These are phyloP conservation scores for Ashinkailepas kermadecensis DNA, from an alignment of 2,888 invertebrate species.

Conservation along the genomic window DNA sequence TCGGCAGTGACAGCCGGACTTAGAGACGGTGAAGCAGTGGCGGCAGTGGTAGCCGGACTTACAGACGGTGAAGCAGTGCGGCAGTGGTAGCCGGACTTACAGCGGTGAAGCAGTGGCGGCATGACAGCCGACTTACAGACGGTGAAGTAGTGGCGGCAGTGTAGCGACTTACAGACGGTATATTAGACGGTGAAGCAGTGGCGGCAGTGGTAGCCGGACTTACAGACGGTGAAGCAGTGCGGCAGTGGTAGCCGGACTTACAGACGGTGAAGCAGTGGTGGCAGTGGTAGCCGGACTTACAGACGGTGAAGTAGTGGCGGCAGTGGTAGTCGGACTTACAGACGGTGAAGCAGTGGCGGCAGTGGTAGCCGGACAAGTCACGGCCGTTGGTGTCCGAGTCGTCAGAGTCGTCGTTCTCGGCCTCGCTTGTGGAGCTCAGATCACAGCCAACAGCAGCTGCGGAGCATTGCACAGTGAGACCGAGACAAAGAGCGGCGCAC, in stretches of 20 bases:
- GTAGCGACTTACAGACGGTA: constrained; percentile 25
- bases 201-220: too few relatives aligned
- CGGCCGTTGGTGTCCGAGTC: constrained; percentile 33
- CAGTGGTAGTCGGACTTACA: constrained; percentile 33
- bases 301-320: constrained; percentile 33
- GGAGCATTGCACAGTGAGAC: too few relatives aligned
- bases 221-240: too few relatives aligned
- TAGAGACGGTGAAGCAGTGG: too few relatives aligned
- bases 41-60: too few relatives aligned
- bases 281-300: constrained; percentile 25
- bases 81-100: too few relatives aligned
- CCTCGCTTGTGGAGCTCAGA: constrained; percentile 18
- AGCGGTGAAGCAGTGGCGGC: constrained; percentile 34
- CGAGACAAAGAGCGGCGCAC: too few relatives aligned
- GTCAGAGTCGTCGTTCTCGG: constrained; percentile 32
- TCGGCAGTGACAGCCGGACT: too few relatives aligned
- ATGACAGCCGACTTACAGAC: constrained; percentile 31
- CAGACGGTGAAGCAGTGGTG: too few relatives aligned
- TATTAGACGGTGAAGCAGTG: too few relatives aligned
- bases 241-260: too few relatives aligned
- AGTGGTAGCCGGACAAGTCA: constrained; percentile 32
- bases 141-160: constrained; percentile 34
- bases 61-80: too few relatives aligned
- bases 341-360: constrained; percentile 34
- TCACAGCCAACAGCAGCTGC: constrained; percentile 8